phyloP scores from a whole-genome alignment of 1,140 invertebrate species.

The Saccostrea glomerata region DNA sequence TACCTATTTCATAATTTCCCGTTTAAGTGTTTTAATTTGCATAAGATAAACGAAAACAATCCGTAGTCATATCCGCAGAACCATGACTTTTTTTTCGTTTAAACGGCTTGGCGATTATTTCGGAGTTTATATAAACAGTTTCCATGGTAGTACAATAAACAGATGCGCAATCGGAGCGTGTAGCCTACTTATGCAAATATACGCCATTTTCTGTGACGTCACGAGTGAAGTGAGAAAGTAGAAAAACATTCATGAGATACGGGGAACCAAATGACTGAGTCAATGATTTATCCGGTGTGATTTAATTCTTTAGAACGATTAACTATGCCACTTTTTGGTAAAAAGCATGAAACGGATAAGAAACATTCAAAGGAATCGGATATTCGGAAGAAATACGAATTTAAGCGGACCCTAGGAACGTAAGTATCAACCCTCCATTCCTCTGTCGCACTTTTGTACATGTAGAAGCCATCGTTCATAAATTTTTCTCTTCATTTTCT shows the following conservation, averaged over 20 bases:
- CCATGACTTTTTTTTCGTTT: background rate
- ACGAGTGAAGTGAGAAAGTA: constrained; percentile 48
- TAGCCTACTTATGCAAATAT: constrained; percentile 59
- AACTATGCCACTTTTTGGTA: constrained; percentile 71
- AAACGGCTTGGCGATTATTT: no score
- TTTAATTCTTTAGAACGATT: constrained; percentile 17
- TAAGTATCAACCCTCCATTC: constrained; percentile 58
- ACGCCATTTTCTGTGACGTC: constrained; percentile 54
- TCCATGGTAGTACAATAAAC: constrained; percentile 50
- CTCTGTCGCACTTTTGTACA: background rate
- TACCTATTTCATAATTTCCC: background rate
- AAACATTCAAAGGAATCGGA: constrained; percentile 65
- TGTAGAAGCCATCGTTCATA: background rate
- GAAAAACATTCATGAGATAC: constrained; percentile 28
- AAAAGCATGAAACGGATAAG: constrained; percentile 69
- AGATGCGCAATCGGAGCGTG: constrained; percentile 37
- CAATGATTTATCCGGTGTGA: constrained; percentile 17
- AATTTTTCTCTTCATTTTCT: background rate
- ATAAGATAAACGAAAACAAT: no score
- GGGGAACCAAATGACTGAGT: constrained; percentile 5
- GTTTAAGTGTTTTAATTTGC: no score
- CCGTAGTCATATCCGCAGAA: no score
- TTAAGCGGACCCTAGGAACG: constrained; percentile 72
- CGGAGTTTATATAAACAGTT: constrained; percentile 35
- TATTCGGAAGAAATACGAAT: constrained; percentile 68